Evolutionary conservation across 2,888 invertebrate species (phyloP), one percentile per base, ranked within the genome.

Genomic region (Spodoptera picta): DNA sequence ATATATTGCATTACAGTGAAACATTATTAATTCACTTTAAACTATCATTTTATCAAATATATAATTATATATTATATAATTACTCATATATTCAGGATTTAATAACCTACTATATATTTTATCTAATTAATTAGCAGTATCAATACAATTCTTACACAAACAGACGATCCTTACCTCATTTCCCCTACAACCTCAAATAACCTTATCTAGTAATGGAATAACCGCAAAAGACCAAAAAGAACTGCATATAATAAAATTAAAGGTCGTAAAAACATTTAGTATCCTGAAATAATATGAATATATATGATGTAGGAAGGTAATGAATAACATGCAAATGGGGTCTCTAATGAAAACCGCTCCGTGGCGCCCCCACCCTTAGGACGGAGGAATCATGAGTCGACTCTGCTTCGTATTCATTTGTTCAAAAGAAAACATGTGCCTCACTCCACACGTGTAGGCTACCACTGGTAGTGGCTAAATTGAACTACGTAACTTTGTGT

Each of bases 241-340:
- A 58, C 19, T 56, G 44, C 49, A 23, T 51, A 48, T 56, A 56
- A 52, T 50, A 41, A 54, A 52, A 11, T n/a, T 53, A 62, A 61
- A 59, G 63, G 63, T 50, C 47, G 63, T 63, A 76, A 82, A 82
- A 84, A 80, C 76, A 77, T 80, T 77, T 70, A 81, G 66, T 73
- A 68, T 69, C 65, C 70, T 60, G 79, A 77, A 81, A 84, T 83
- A 76, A 82, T 81, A 82, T 81, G 82, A 79, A 80, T 77, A 79
- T 71, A 77, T 71, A 73, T 81, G 68, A 77, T 74, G 73, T 72
- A 61, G 61, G 65, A 77, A 81, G 82, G 86, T 89, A 90, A 90
- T 90, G 89, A 91, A 91, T 90, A 90, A 88, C 89, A 91, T 90
- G 90, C 88, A 90, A 90, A 92, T 90, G 86, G 80, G 83, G 79